Evolutionary conservation across 2,113 vertebrate species (phyloP).

Genomic region (Neodontobutis hainanensis): DNA sequence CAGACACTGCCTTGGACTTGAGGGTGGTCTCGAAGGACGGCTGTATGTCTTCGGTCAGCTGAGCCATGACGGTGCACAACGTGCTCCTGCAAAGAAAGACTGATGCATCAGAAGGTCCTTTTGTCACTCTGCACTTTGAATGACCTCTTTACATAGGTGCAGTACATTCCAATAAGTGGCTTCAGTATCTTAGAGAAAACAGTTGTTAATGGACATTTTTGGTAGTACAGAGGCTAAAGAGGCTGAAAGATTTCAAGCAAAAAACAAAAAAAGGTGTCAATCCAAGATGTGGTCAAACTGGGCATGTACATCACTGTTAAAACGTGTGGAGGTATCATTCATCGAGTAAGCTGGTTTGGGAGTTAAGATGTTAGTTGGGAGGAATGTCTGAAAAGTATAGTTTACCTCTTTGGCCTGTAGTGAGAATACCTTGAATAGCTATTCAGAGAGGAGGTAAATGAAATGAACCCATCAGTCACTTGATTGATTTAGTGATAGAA

Average conservation of each 20-base stretch:
- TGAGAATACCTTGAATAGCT: conserved; percentile 92
- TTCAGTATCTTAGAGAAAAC: conserved; percentile 18
- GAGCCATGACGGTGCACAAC: conserved; percentile 95
- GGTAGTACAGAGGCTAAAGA: conserved; percentile 50
- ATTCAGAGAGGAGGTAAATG: conserved; percentile 89
- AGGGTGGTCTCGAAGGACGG: conserved; percentile 93
- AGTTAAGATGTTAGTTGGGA: conserved; percentile 77
- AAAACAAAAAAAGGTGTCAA: conserved; percentile 57
- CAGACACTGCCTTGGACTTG: conserved; percentile 92
- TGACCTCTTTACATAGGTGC: conserved; percentile 25
- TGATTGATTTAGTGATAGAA: conserved; percentile 31
- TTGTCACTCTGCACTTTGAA: conserved; percentile 15
- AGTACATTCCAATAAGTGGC: conserved; percentile 35
- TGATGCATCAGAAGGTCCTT: conserved; percentile 13
- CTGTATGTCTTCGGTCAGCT: conserved; percentile 96
- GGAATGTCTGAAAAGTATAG: conserved; percentile 68
- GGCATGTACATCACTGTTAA: conserved; percentile 57
- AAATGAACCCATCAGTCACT: conserved; percentile 72
- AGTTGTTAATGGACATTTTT: conserved; percentile 58
- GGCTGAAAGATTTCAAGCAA: conserved; percentile 47
- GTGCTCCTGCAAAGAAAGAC: conserved; percentile 87
- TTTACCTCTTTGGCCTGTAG: conserved; percentile 94
- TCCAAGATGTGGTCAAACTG: conserved; percentile 43
- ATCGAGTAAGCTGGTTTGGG: conserved; percentile 39
- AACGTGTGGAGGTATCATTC: conserved; percentile 51